phyloP scores from a whole-genome alignment of 2,888 invertebrate genomes.

The Enchytraeus crypticus region DNA sequence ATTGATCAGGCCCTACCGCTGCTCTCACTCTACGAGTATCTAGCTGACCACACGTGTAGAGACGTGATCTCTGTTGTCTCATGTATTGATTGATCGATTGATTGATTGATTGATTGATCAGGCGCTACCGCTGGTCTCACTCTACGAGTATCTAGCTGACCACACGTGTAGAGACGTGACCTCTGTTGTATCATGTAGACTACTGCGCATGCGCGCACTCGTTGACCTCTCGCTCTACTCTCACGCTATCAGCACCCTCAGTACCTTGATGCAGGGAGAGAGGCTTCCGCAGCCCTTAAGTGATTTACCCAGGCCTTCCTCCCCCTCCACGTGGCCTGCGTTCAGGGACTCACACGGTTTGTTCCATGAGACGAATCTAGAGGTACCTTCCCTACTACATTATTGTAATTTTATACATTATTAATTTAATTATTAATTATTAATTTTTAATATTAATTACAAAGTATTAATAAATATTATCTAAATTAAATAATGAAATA shows the following conservation, averaged over 20 bases:
- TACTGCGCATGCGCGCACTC: constrained; percentile 39
- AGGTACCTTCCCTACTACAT: no score
- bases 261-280: constrained; percentile 41
- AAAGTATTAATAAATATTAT: no score
- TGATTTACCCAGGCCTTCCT: no score
- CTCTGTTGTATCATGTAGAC: constrained; percentile 43
- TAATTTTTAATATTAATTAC: no score
- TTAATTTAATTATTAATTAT: no score
- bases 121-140: constrained; percentile 45
- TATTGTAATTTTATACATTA: no score
- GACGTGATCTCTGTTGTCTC: constrained; percentile 44
- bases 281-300: constrained; percentile 40
- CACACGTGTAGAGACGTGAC: constrained; percentile 45
- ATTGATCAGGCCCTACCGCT: constrained; percentile 42
- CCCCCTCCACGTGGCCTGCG: no score
- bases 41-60: constrained; percentile 43
- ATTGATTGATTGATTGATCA: no score
- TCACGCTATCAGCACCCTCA: constrained; percentile 39
- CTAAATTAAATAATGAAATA: no score
- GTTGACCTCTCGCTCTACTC: constrained; percentile 42
- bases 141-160: constrained; percentile 45
- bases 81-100: no score
- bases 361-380: no score
- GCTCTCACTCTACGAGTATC: constrained; percentile 38
- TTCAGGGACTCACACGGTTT: no score